phyloP scores from a whole-genome alignment of 1,140 invertebrate genomes.

The Dysdera silvatica region DNA sequence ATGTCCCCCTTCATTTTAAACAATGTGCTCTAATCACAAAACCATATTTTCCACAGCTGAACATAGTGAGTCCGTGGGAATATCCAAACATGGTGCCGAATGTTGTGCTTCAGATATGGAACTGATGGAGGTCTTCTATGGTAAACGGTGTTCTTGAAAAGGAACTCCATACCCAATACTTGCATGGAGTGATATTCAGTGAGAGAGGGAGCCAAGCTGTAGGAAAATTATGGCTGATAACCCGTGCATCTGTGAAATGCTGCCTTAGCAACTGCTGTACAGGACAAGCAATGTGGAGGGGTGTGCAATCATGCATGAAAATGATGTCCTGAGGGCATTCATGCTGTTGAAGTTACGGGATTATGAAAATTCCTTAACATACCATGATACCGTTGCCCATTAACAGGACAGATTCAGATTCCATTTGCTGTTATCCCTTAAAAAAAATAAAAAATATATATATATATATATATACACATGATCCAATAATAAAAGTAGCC shows the following conservation, averaged over 20 bases:
- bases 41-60: neutral
- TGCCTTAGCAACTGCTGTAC: neutral
- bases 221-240: neutral
- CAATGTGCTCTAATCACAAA: neutral
- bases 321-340: neutral
- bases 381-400: neutral
- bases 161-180: neutral
- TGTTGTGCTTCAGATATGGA: neutral
- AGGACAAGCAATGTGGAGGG: neutral
- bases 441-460: no score
- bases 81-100: neutral
- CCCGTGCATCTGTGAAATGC: neutral
- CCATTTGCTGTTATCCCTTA: neutral
- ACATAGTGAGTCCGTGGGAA: neutral
- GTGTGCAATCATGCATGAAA: neutral
- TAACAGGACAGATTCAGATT: neutral
- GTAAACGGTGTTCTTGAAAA: no score
- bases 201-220: neutral
- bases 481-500: neutral
- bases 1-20: neutral
- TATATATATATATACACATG: no score
- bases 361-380: neutral
- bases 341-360: neutral
- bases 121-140: neutral
- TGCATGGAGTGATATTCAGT: neutral